Evolutionary conservation across 2,888 invertebrate species (phyloP).

Genomic region (Mayetiola destructor): DNA sequence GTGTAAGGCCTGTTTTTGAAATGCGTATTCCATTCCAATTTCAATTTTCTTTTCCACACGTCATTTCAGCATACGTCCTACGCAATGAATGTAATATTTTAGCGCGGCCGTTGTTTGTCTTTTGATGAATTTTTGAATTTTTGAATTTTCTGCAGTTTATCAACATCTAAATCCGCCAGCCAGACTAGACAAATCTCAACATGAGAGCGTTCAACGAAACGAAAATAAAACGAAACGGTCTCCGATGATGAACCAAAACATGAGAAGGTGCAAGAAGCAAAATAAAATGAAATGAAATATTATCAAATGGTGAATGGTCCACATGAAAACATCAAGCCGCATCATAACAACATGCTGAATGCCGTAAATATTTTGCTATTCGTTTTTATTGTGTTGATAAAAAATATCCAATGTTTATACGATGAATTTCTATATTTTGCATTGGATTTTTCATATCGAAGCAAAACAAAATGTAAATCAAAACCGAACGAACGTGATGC

Average conservation of each 20-base stretch:
- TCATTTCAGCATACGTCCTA: no score
- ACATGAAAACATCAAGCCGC: not conserved
- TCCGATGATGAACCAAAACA: not conserved
- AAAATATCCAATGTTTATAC: not conserved
- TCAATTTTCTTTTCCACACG: no score
- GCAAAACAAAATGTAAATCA: no score
- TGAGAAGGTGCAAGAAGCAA: not conserved
- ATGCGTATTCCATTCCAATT: no score
- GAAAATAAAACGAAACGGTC: no score
- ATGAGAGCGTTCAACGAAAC: no score
- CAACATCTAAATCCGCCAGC: not conserved
- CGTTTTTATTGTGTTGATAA: no score
- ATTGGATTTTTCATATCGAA: not conserved
- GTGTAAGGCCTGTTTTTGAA: no score
- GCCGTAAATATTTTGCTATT: constrained; percentile 1
- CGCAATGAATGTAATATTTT: no score
- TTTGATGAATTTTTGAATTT: no score
- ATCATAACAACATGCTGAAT: constrained; percentile 3
- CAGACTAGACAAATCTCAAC: constrained; percentile 7
- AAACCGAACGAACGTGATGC: not conserved
- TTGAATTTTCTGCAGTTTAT: constrained; percentile 5
- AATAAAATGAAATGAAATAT: not conserved
- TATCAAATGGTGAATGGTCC: not conserved
- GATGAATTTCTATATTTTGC: not conserved
- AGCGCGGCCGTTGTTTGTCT: no score